Evolutionary conservation across 2,888 invertebrate species (phyloP).

Genomic region (Eristalinus aeneus): DNA sequence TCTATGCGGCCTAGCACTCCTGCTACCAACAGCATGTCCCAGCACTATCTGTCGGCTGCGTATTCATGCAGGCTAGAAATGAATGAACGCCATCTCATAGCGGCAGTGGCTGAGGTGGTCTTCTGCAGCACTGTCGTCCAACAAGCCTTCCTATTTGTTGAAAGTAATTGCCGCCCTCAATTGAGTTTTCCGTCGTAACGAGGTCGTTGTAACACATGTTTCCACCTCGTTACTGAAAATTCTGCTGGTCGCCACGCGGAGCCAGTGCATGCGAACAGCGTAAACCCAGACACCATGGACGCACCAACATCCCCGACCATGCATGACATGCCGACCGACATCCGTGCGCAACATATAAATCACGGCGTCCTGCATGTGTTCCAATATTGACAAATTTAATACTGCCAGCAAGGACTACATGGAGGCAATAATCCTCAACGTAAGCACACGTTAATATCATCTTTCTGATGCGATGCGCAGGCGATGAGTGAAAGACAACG

Average conservation of each 20-base stretch:
- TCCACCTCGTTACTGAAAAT: constrained; percentile 67
- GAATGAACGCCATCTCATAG: constrained; percentile 15
- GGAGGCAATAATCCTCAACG: constrained; percentile 16
- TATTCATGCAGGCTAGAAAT: constrained; percentile 15
- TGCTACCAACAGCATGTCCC: constrained; percentile 28
- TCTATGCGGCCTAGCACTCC: constrained; percentile 45
- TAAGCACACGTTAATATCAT: constrained; percentile 14
- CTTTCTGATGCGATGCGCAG: neutral
- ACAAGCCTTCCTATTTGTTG: constrained; percentile 64
- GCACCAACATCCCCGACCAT: neutral
- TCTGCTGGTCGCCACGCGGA: constrained; percentile 7
- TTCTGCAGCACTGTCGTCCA: constrained; percentile 5
- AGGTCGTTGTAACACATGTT: constrained; percentile 68
- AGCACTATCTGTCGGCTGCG: constrained; percentile 20
- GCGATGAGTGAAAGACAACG: neutral
- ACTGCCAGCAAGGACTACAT: constrained; percentile 41
- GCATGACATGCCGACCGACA: constrained; percentile 44
- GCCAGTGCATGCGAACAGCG: constrained; percentile 18
- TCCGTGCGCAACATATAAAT: constrained; percentile 62
- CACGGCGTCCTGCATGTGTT: constrained; percentile 67
- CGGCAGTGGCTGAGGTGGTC: neutral
- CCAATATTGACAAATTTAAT: constrained; percentile 70
- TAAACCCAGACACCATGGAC: constrained; percentile 7
- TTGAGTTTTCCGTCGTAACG: constrained; percentile 65
- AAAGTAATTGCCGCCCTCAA: constrained; percentile 69